Evolutionary conservation across 2,888 invertebrate species (phyloP).

Genomic region (Chrysodeixis includens): DNA sequence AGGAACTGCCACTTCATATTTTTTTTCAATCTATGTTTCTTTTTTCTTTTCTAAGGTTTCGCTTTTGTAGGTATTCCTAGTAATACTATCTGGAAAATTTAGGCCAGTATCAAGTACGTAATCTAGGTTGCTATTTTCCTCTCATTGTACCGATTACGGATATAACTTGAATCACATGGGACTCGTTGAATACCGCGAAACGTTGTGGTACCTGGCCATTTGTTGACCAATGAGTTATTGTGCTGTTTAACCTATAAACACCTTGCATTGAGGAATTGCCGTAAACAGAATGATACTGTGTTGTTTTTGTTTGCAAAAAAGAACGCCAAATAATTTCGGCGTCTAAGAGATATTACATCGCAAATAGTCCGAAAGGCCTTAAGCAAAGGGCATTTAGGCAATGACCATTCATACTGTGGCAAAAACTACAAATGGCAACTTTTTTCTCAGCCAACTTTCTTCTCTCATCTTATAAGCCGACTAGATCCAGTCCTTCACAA

Average conservation of each 20-base stretch:
- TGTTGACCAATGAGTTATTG: slow-evolving; percentile 4
- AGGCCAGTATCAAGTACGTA: background rate
- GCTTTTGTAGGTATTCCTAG: background rate
- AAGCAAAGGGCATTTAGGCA: too few relatives aligned
- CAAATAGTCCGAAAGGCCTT: too few relatives aligned
- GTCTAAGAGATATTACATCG: too few relatives aligned
- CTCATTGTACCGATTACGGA: background rate
- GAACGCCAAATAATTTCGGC: too few relatives aligned
- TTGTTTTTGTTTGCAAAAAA: background rate
- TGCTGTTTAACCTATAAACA: background rate
- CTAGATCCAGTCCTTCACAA: background rate
- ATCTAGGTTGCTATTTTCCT: background rate
- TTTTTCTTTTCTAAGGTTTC: background rate
- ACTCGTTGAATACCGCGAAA: background rate
- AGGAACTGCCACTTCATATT: too few relatives aligned
- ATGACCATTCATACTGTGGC: too few relatives aligned
- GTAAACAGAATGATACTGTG: background rate
- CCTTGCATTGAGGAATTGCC: background rate
- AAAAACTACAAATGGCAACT: background rate
- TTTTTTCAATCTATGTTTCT: background rate
- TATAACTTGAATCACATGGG: background rate
- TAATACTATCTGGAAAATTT: background rate
- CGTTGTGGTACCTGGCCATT: slow-evolving; percentile 1
- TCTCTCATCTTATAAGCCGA: background rate
- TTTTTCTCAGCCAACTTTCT: background rate